These are phyloP conservation scores for Fragum sueziense DNA, from an alignment of 2,888 invertebrate genomes.

Conservation along the genomic window DNA sequence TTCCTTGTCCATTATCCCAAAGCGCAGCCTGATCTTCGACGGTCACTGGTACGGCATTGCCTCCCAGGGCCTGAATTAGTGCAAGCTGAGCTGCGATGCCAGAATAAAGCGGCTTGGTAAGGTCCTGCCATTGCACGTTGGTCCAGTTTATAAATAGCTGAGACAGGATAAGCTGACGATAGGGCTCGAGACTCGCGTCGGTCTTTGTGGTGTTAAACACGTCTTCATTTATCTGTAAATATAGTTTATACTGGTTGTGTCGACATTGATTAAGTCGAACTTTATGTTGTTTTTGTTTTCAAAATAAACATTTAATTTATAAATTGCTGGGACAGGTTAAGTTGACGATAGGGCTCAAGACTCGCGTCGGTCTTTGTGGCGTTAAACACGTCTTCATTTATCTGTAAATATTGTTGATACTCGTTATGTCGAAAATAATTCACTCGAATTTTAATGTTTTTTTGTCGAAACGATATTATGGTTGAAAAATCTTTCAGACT, in stretches of 20 bases:
- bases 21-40: slow-evolving; percentile 46
- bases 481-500: slow-evolving; percentile 54
- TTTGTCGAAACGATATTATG: too few species aligned
- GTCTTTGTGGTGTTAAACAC: slow-evolving; percentile 47
- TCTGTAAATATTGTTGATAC: too few species aligned
- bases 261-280: too few species aligned
- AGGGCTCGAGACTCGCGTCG: slow-evolving; percentile 8
- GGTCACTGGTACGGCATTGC: slow-evolving; percentile 33
- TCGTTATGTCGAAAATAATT: too few species aligned
- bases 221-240: slow-evolving; percentile 46
- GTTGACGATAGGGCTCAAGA: slow-evolving; percentile 15
- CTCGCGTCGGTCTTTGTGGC: slow-evolving; percentile 29
- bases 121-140: slow-evolving; percentile 61
- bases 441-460: too few species aligned
- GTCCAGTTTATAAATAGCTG: slow-evolving; percentile 65
- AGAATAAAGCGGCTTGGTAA: slow-evolving; percentile 68
- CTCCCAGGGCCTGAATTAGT: slow-evolving; percentile 19
- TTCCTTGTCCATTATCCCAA: slow-evolving; percentile 23
- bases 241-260: too few species aligned
- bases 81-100: slow-evolving; percentile 66
- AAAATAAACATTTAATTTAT: too few species aligned
- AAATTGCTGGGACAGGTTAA: slow-evolving; percentile 45
- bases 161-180: slow-evolving; percentile 37
- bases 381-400: slow-evolving; percentile 45
- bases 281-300: too few species aligned